phyloP scores from a whole-genome alignment of 2,113 vertebrate genomes.

The Acanthisitta chloris region DNA sequence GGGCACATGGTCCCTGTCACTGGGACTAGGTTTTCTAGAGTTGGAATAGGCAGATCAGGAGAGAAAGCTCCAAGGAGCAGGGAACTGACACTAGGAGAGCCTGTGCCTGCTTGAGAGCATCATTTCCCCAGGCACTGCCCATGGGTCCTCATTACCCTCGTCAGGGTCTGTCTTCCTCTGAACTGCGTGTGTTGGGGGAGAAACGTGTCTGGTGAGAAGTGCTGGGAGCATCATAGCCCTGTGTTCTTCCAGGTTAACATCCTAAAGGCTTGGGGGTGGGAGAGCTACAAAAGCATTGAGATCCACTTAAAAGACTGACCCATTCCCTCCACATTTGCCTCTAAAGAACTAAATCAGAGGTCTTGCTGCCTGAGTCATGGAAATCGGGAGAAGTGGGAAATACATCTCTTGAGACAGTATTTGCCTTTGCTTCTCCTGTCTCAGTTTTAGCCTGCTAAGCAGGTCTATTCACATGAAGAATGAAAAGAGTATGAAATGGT shows the following conservation, averaged over 20 bases:
- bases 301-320: background rate
- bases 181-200: rapidly evolving
- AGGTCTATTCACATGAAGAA: background rate
- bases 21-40: background rate
- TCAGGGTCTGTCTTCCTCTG: background rate
- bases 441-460: background rate
- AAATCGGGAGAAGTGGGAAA: background rate
- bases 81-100: background rate
- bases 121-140: background rate
- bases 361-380: background rate
- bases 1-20: too few relatives aligned
- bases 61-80: too few relatives aligned
- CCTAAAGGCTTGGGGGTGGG: background rate
- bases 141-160: background rate
- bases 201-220: background rate
- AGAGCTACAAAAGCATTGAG: background rate
- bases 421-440: background rate
- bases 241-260: background rate
- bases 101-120: too few relatives aligned
- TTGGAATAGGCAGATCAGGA: background rate
- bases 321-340: background rate
- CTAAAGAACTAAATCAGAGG: background rate
- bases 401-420: background rate
- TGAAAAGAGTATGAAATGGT: background rate
- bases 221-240: background rate